Conservation (phyloP, 2,888 invertebrate genomes). For the Dynastes hyllus region DNA sequence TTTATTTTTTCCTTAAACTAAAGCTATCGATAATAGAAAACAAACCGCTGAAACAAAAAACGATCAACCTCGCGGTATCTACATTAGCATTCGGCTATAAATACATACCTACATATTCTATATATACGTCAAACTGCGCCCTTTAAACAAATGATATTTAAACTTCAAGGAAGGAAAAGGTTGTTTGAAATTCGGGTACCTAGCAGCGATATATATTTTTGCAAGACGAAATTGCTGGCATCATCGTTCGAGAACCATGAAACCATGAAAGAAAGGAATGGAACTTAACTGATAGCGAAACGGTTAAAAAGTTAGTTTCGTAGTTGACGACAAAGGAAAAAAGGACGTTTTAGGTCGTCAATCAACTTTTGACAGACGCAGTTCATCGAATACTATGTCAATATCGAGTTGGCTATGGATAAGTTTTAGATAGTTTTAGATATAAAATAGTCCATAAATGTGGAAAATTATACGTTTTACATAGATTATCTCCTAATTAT, state of each 20-base stretch:
- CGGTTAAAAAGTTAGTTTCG: conserved; percentile 25
- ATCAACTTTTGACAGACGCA: conserved; percentile 31
- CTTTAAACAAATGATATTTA: not conserved
- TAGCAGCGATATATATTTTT: no score
- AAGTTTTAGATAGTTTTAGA: not conserved
- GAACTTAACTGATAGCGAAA: not conserved
- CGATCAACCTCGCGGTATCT: no score
- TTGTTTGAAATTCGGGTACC: not conserved
- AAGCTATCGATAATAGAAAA: no score
- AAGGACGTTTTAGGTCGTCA: conserved; percentile 15
- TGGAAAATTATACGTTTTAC: no score
- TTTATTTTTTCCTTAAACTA: no score
- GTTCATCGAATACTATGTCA: conserved; percentile 12
- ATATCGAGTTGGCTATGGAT: not conserved
- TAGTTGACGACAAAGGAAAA: conserved; percentile 15
- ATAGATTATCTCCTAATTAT: no score
- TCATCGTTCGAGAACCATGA: not conserved
- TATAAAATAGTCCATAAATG: not conserved
- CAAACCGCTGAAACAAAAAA: no score
- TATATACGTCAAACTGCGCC: not conserved
- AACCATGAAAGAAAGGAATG: not conserved
- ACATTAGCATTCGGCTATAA: no score
- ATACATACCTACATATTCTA: no score
- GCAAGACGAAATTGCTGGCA: not conserved
- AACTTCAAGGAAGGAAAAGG: not conserved